Percentiles rank a stretch among this genome's conserved stretches.
These are phyloP conservation scores for Penaeus vannamei DNA, from an alignment of 1,140 invertebrate genomes.

Conservation along the genomic window DNA sequence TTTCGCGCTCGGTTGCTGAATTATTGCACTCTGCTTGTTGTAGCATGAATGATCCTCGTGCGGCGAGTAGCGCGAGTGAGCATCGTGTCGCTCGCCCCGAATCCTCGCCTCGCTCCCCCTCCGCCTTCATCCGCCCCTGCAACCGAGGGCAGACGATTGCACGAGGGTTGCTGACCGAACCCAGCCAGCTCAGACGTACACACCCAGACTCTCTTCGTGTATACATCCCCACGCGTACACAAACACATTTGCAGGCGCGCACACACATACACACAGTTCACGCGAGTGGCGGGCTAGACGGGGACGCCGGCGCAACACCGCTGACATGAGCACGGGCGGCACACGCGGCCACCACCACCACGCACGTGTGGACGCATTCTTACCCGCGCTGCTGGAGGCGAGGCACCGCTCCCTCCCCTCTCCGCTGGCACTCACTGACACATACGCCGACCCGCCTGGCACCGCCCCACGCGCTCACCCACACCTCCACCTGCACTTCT, in stretches of 20 bases:
- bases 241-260: conserved; percentile 19
- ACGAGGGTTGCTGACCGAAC: conserved; percentile 55
- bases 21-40: too few species aligned
- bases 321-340: conserved; percentile 13
- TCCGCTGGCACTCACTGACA: conserved; percentile 59
- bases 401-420: conserved; percentile 51
- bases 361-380: conserved; percentile 61
- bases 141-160: conserved; percentile 16
- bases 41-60: too few species aligned
- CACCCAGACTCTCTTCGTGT: conserved; percentile 31
- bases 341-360: conserved; percentile 59
- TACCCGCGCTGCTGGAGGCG: conserved; percentile 55
- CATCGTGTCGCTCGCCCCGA: too few species aligned
- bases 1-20: too few species aligned
- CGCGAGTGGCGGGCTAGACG: conserved; percentile 41
- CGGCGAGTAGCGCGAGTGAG: too few species aligned
- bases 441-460: conserved; percentile 28
- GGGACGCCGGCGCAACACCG: conserved; percentile 54
- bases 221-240: conserved; percentile 5
- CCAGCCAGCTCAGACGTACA: conserved; percentile 40
- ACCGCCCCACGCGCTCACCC: conserved; percentile 36
- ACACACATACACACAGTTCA: conserved; percentile 42
- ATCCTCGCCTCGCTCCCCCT: too few species aligned
- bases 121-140: too few species aligned
- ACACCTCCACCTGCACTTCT: conserved; percentile 26